Conservation (phyloP, 1,140 invertebrate genomes). For the Drosophila kepulauana region DNA sequence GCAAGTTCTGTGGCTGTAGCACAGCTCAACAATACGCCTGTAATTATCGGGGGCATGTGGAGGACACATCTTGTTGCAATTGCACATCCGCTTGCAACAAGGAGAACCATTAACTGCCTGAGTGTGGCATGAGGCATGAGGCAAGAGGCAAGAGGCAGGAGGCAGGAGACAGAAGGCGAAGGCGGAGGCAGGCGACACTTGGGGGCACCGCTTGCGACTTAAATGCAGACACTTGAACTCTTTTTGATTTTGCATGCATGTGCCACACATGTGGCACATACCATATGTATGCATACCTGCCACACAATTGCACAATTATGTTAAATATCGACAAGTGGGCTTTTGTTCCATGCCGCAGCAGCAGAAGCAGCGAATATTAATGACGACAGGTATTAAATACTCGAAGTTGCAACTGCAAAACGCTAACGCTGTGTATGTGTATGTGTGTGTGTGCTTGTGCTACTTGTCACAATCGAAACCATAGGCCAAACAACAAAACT, state of each 20-base stretch:
- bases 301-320: conserved; percentile 79
- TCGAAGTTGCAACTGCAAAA: conserved; percentile 44
- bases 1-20: too few species aligned
- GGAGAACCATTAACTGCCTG: conserved; percentile 64
- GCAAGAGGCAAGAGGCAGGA: too few species aligned
- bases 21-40: too few species aligned
- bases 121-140: conserved; percentile 22
- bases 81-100: conserved; percentile 58
- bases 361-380: conserved; percentile 45
- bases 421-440: neutral
- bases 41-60: neutral
- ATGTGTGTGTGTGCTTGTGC: neutral
- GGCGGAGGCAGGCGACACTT: conserved; percentile 42
- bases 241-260: conserved; percentile 66
- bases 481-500: conserved; percentile 15
- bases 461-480: conserved; percentile 46
- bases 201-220: conserved; percentile 37
- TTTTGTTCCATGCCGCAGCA: conserved; percentile 63
- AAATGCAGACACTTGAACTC: conserved; percentile 77
- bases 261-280: conserved; percentile 10
- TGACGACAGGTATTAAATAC: conserved; percentile 72
- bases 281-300: conserved; percentile 5
- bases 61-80: conserved; percentile 50
- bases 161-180: too few species aligned
- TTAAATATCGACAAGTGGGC: conserved; percentile 81